Base-by-base conservation (phyloP, 1,140 invertebrate genomes). In the Meloidogyne floridensis region DNA sequence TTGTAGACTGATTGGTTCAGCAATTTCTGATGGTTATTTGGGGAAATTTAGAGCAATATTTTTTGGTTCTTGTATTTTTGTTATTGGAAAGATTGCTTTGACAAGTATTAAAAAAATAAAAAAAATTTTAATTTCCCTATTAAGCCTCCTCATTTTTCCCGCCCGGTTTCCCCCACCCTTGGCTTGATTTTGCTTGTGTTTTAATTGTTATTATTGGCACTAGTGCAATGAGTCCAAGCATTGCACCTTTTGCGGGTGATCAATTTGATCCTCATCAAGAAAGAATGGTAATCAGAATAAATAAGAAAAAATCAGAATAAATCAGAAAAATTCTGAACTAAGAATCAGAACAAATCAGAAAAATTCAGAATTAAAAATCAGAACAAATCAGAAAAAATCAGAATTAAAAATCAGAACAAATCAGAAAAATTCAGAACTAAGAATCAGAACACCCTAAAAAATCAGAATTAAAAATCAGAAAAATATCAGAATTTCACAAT, bases 171-270 rank as follows among this genome's bases (percentile, higher is more conserved):
- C 77, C 72, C 10, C 77, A 42, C 43, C 51, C 42, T 4, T 53
- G 72, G 77, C 11, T 79, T 20, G 77, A 79, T 11, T 79, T 69
- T 73, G 51, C 51, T 20, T 56, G 73, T 43, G 74, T 81, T 70
- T 65, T 65, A 65, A 65, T 65, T n/a, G 7, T 77, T 15, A 81
- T 81, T 13, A 81, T 81, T 80, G 75, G 78, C 20, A 83, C 73
- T 51, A 97, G 96, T 10, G 95, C 97, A 2, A 98, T 99, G 87
- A 98, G 98, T 89, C 96, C 97, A 2, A 98, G 96, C 89, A 96
- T 98, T 0, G 93, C 95, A 0, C 94, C 96, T 0, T 98, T 98
- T 90, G 97, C 97, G 20, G 97, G 95, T 0, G 97, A 99, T 91
- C 97, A 99, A 91, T 97, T 96, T 72, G 87, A 81, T 94, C 87